Base-by-base conservation (phyloP, 2,113 vertebrate species). In the Argyrosomus japonicus region DNA sequence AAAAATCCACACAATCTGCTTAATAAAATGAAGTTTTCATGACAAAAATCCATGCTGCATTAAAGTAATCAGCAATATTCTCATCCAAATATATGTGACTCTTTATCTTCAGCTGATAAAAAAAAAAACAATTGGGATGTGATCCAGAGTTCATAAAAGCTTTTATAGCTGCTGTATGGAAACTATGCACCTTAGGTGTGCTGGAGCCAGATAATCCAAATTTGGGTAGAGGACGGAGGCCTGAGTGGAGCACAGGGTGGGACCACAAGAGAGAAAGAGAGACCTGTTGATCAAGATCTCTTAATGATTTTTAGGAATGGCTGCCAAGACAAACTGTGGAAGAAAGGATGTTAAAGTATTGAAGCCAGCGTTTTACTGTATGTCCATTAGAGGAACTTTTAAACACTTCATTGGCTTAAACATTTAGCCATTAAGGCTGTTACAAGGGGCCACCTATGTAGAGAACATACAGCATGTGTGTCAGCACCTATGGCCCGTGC, bases 231-330 rank as follows among this genome's bases (percentile, higher is more conserved):
- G 29, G 27, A 54, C 68, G 11, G 68, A 29, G 21, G 36, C 19
- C 60, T 23, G 21, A 67, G 47, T 61, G 57, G 47, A 69, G 45
- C 6, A n/a, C 47, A 68, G 32, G 69, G 32, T 47, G 75, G 29
- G 67, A 47, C 58, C 18, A 13, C 9, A 0, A 19, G 12, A 19
- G 36, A 36, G 36, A 40, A 17, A 4, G 47, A 45, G n/a, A 50
- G 73, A 85, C 10, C 72, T 76, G 77, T 65, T 58, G 32, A n/a
- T 68, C 68, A 65, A 51, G 18, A 40, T 45, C 48, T 53, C 36
- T 68, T 60, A 61, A 61, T 45, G 54, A 36, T 6, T 71, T 68
- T 68, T 40, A 56, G 25, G 54, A 78, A 3, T 60, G 1, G 2
- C 63, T 82, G 47, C 51, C 75, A 54, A 53, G 51, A 17, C 75